phyloP scores from a whole-genome alignment of 2,888 invertebrate genomes.

The Thereva unica region DNA sequence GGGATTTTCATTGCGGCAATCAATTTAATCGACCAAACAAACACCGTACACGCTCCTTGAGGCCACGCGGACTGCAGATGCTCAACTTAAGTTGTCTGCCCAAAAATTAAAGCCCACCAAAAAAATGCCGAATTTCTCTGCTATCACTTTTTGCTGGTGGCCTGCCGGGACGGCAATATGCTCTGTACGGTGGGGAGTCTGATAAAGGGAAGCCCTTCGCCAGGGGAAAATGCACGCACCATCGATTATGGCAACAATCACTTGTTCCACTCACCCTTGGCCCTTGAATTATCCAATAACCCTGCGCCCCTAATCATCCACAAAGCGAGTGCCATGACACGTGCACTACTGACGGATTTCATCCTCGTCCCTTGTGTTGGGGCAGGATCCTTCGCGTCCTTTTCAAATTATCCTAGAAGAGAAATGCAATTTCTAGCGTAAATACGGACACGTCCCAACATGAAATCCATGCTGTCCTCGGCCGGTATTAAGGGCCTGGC shows the following conservation, averaged over 20 bases:
- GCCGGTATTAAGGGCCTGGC: not conserved
- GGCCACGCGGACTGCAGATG: no score
- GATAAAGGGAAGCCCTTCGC: not conserved
- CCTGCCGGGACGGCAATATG: no score
- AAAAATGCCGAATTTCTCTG: no score
- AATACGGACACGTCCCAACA: not conserved
- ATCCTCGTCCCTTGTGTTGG: not conserved
- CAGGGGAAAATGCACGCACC: slow-evolving; percentile 18
- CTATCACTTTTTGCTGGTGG: no score
- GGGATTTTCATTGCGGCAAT: no score
- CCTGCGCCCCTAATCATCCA: slow-evolving; percentile 13
- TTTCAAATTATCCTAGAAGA: slow-evolving; percentile 10
- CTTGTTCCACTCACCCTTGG: slow-evolving; percentile 31
- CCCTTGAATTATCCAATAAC: slow-evolving; percentile 9
- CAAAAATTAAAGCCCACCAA: no score
- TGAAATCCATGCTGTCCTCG: not conserved
- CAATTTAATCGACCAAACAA: no score
- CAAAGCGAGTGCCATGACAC: slow-evolving; percentile 23
- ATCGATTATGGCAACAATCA: slow-evolving; percentile 27
- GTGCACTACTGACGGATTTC: slow-evolving; percentile 18
- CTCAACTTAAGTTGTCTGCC: no score
- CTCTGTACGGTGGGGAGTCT: no score
- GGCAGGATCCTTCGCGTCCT: not conserved
- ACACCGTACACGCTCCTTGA: no score
- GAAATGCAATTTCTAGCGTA: not conserved